A percentile compares a stretch with the other conserved stretches of the same genome.
Evolutionary conservation across 2,888 invertebrate genomes (phyloP).

Genomic region (Cancer borealis): DNA sequence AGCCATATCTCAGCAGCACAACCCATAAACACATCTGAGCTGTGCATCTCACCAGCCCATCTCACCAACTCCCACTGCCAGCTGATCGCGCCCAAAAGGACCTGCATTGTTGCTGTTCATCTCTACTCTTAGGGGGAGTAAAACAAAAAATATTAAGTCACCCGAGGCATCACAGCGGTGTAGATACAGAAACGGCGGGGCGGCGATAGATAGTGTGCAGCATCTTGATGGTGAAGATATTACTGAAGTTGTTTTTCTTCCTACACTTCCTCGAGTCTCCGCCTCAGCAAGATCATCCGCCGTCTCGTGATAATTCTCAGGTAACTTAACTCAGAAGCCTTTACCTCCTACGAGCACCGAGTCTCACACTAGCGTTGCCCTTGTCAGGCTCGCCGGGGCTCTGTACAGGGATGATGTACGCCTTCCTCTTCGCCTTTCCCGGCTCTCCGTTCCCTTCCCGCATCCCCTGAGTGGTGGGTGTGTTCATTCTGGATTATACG

Average conservation of each 20-base stretch:
- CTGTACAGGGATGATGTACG: slow-evolving; percentile 51
- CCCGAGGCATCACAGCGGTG: not conserved
- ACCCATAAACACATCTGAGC: not conserved
- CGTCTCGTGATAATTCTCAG: not conserved
- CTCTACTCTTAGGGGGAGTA: not conserved
- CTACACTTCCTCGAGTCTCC: not conserved
- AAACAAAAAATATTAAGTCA: not conserved
- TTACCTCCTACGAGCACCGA: slow-evolving; percentile 33
- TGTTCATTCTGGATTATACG: slow-evolving; percentile 57
- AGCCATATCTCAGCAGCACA: slow-evolving; percentile 22
- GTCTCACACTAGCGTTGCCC: slow-evolving; percentile 27
- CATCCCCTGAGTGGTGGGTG: not conserved
- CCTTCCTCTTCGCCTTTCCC: slow-evolving; percentile 25
- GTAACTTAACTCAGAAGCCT: slow-evolving; percentile 38
- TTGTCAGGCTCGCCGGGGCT: slow-evolving; percentile 39
- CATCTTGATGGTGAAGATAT: slow-evolving; percentile 16
- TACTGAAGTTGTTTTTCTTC: not conserved
- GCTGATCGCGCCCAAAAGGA: slow-evolving; percentile 27
- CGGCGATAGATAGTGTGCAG: not conserved
- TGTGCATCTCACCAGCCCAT: slow-evolving; percentile 14
- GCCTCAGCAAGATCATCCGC: not conserved
- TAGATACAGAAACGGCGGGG: slow-evolving; percentile 25
- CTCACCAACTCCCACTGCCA: not conserved
- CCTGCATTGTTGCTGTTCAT: slow-evolving; percentile 24
- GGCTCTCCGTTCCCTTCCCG: not conserved